phyloP scores from a whole-genome alignment of 2,113 vertebrate species.

The Pelodiscus sinensis region DNA sequence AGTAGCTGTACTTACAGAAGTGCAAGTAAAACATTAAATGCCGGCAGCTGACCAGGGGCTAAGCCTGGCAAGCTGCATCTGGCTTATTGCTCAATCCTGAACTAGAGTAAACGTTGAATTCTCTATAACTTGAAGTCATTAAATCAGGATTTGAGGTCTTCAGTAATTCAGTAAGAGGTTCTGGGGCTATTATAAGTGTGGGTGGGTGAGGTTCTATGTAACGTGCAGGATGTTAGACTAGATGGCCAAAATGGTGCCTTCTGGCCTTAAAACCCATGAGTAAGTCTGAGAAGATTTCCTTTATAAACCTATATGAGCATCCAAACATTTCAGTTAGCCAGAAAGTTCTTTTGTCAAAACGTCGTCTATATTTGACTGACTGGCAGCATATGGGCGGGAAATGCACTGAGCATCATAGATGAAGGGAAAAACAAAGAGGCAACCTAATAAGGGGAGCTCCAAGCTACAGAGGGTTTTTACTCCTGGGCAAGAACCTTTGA shows the following conservation, averaged over 20 bases:
- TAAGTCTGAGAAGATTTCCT: not conserved
- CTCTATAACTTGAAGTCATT: not conserved
- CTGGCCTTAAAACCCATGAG: not conserved
- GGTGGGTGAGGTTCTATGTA: not conserved
- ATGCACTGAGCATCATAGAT: not conserved
- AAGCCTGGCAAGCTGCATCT: no score
- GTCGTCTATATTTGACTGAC: not conserved
- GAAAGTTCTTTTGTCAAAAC: conserved; percentile 5
- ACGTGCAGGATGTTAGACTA: not conserved
- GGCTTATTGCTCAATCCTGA: not conserved
- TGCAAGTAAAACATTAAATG: no score
- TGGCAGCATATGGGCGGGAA: not conserved
- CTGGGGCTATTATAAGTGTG: not conserved
- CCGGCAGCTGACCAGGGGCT: no score
- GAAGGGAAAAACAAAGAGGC: conserved; percentile 3
- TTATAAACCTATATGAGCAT: not conserved
- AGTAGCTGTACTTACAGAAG: no score
- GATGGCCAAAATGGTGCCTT: not conserved
- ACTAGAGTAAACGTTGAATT: not conserved
- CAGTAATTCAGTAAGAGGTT: not conserved
- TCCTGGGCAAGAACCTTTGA: not conserved
- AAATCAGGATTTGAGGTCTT: not conserved
- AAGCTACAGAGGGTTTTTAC: not conserved
- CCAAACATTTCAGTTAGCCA: conserved; percentile 6
- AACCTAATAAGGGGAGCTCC: not conserved